Evolutionary conservation across 2,113 vertebrate species (phyloP), one percentile per base, ranked within the genome.

Genomic region (Lonchura striata): DNA sequence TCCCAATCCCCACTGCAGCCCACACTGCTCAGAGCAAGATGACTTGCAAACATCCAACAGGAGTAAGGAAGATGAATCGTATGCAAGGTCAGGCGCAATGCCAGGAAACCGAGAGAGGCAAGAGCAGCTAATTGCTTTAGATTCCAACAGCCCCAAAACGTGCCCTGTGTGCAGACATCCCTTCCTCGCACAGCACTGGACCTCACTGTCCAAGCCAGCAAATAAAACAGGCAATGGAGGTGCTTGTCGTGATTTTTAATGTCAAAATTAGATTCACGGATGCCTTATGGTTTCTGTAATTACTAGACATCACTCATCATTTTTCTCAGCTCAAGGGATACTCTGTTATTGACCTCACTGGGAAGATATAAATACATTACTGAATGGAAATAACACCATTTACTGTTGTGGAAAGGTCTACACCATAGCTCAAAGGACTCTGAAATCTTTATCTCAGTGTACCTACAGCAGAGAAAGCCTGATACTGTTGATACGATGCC

Each of bases 121-220:
- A 72, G 79, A 94, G 81, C 82, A 65, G 71, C 80, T 95, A 97
- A 96, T 96, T 95, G 95, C 94, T 94, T 97, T 90, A 77, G 88
- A 90, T 94, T 92, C 89, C 92, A 84, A 7, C 80, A 77, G 16
- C 46, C 92, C 86, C 79, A 74, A 78, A 92, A 96, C 89, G 84
- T 94, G 94, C 82, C 89, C 90, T 90, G 95, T 10, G 89, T 92
- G 7, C 86, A 96, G 95, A 96, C 87, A 63, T 33, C 71, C 25
- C 3, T 52, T 44, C 76, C 47, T 54, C 2, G 18, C 46, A 3
- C 46, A 4, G 81, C 2, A 0, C 60, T 63, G 93, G 95, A 75
- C 80, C 41, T 83, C 63, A 4, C 65, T 6, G 2, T 49, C 93
- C 91, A 23, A 86, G 70, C 89, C 27, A 28, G 85, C 60, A 80